Evolutionary conservation across 2,888 invertebrate genomes (phyloP).

Genomic region (Caenorhabditis virilis): DNA sequence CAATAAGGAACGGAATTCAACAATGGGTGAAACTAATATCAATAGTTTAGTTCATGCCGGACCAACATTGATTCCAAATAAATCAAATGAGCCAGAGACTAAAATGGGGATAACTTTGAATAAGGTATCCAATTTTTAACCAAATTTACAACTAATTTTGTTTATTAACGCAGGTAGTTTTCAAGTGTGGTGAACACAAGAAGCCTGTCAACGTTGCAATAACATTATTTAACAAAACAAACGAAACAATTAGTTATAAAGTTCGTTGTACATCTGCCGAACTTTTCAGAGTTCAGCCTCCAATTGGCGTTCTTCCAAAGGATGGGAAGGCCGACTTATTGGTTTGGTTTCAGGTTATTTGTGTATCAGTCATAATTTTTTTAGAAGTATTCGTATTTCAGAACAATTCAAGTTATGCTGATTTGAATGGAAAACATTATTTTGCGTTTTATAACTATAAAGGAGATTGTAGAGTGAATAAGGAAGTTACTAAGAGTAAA

Average conservation of each 20-base stretch:
- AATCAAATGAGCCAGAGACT: slow-evolving; percentile 1
- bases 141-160: not conserved
- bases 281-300: slow-evolving; percentile 2
- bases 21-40: no score
- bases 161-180: not conserved
- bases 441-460: slow-evolving; percentile 1
- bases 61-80: not conserved
- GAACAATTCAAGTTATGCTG: slow-evolving; percentile 1
- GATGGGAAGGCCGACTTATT: not conserved
- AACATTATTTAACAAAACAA: slow-evolving; percentile 1
- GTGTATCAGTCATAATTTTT: not conserved
- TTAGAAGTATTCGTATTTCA: not conserved
- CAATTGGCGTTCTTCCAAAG: not conserved
- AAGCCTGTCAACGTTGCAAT: not conserved
- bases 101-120: slow-evolving; percentile 2
- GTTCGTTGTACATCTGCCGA: slow-evolving; percentile 6
- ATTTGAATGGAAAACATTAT: slow-evolving; percentile 1
- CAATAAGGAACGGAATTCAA: no score
- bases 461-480: not conserved
- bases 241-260: not conserved
- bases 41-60: not conserved
- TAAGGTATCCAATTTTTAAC: not conserved
- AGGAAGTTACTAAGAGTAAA: not conserved
- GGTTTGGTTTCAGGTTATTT: not conserved
- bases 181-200: not conserved